These are phyloP conservation scores for Leptinotarsa texana DNA, from an alignment of 1,140 invertebrate genomes.

Conservation along the genomic window DNA sequence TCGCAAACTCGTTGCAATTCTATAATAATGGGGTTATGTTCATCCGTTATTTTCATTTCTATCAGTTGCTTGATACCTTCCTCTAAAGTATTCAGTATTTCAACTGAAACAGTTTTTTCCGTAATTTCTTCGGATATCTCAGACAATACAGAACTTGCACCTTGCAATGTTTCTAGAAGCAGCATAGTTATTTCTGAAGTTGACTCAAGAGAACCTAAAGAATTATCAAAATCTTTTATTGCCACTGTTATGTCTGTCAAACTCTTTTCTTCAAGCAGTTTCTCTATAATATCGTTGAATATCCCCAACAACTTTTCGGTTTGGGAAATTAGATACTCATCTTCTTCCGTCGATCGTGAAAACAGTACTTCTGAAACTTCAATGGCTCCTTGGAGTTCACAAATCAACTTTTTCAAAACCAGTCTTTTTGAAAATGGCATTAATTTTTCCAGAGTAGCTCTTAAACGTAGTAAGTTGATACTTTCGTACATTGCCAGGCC, in stretches of 20 bases:
- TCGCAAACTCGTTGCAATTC: neutral
- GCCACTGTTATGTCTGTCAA: neutral
- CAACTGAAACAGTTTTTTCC: neutral
- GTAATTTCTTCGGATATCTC: neutral
- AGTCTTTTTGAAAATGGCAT: neutral
- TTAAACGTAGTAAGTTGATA: neutral
- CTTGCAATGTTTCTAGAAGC: neutral
- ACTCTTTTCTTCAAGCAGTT: neutral
- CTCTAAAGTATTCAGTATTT: neutral
- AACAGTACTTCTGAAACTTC: conserved; percentile 14
- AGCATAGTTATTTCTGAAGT: neutral
- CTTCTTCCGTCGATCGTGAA: neutral
- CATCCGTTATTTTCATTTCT: neutral
- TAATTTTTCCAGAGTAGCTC: neutral
- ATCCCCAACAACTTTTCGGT: neutral
- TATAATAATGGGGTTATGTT: neutral
- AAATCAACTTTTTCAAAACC: neutral
- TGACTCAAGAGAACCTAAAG: neutral
- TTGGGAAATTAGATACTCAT: neutral
- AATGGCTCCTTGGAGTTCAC: conserved; percentile 6
- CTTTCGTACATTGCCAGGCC: neutral
- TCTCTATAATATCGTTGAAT: neutral
- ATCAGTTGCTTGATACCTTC: neutral
- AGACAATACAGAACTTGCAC: neutral
- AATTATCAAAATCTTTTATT: neutral